phyloP scores from a whole-genome alignment of 2,113 vertebrate species.

The Ictalurus furcatus region DNA sequence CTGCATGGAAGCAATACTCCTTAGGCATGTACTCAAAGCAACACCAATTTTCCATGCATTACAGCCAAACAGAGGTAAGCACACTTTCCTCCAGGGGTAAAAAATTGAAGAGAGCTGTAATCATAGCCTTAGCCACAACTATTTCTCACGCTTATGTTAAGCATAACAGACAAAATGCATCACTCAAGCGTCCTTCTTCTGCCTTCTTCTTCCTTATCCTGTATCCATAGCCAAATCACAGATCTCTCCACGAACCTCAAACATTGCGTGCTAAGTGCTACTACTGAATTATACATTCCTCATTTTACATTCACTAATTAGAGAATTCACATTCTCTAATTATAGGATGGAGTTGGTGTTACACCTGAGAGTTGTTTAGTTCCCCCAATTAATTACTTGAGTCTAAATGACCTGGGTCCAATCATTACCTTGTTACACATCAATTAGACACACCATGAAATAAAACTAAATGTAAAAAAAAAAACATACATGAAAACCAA shows the following conservation, averaged over 20 bases:
- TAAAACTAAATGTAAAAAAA: background rate
- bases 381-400: background rate
- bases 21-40: slow-evolving; percentile 21
- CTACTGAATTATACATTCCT: background rate
- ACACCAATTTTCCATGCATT: slow-evolving; percentile 23
- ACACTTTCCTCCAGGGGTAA: background rate
- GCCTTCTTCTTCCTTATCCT: background rate
- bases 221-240: background rate
- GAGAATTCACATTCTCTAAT: background rate
- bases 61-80: slow-evolving; percentile 1
- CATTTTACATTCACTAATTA: too few species aligned
- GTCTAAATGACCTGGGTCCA: background rate
- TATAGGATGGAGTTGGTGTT: background rate
- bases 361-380: slow-evolving; percentile 6
- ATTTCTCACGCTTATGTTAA: slow-evolving; percentile 1
- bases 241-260: background rate
- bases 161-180: background rate
- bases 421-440: background rate
- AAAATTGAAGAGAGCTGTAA: background rate
- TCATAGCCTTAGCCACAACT: background rate
- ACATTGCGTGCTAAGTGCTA: background rate
- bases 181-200: background rate
- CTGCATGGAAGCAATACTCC: slow-evolving; percentile 13
- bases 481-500: background rate
- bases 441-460: background rate